Evolutionary conservation across 2,797 vertebrate species (phyloP), one percentile per base, ranked within the genome.

Genomic region (Enteromius mattozi): DNA sequence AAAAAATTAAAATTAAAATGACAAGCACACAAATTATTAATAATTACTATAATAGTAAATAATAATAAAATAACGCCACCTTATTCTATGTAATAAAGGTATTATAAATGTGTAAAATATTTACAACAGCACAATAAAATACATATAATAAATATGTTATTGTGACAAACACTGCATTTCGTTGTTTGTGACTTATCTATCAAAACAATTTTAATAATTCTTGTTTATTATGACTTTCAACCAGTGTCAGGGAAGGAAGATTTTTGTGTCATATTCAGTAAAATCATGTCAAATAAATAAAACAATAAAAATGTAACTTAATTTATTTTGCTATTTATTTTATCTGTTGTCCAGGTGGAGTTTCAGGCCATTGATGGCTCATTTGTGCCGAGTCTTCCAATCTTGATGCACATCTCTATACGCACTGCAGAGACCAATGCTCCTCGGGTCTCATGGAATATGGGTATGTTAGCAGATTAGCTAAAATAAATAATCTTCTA

Each of bases 311-410:
- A 61, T 68, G 1, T 6, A 5, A 42, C 37, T 42, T 30, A 0
- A 8, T 42, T 63, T 27, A 30, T 45, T 77, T 24, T 5, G 51
- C n/a, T 24, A 19, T 65, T 40, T 69, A 24, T 10, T 35, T 33
- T 2, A 37, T 79, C n/a, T 86, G 86, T 85, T 70, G 78, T 30
- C 35, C 85, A 95, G 96, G 94, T 95, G 90, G 94, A 95, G 91
- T 95, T 97, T 92, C 93, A 96, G 93, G 94, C 89, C 47, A 92
- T 96, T 83, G 96, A 96, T 85, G 85, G 88, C 17, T 92, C 91
- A 86, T 95, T 94, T 81, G 49, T 78, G 77, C 91, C 82, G 85
- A 94, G 92, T 83, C 85, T 86, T 35, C 89, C 93, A 74, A 89
- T 94, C 42, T 70, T 93, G 91, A 92, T 94, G 85, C 93, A 93